These are phyloP conservation scores for Formicarius rufipectus DNA, from an alignment of 2,113 vertebrate species.

Conservation along the genomic window DNA sequence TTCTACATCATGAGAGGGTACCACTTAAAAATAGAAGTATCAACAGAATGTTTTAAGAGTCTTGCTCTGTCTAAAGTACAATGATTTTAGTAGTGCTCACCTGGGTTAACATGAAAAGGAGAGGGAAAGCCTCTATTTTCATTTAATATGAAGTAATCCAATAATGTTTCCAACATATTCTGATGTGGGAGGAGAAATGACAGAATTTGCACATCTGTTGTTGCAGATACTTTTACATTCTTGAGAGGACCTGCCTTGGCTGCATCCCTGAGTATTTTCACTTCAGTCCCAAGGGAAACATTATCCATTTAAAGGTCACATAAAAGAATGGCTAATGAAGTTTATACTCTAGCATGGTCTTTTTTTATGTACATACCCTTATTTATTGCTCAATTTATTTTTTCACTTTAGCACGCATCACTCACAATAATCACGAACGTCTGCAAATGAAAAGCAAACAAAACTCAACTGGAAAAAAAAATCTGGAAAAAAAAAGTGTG, in stretches of 20 bases:
- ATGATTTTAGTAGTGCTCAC: not conserved
- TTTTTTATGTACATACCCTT: not conserved
- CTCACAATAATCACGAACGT: not conserved
- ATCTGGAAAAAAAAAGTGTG: not conserved
- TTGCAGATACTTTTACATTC: not conserved
- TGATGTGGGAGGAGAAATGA: not conserved
- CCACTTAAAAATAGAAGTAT: not conserved
- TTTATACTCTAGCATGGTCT: not conserved
- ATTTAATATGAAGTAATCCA: not conserved
- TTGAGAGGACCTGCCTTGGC: not conserved
- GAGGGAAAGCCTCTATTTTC: not conserved
- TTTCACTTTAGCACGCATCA: not conserved
- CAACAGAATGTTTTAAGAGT: not conserved
- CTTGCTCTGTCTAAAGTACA: not conserved
- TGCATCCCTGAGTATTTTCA: not conserved
- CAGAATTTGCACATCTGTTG: not conserved
- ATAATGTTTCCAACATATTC: not conserved
- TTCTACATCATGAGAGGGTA: not conserved
- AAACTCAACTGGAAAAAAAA: not conserved
- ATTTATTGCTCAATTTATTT: not conserved
- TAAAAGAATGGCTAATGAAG: not conserved
- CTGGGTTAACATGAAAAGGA: not conserved
- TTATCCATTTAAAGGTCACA: not conserved
- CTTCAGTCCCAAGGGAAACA: not conserved
- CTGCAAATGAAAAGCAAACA: not conserved